Evolutionary conservation across 2,797 vertebrate species (phyloP).

Genomic region (Uromys caudimaculatus): DNA sequence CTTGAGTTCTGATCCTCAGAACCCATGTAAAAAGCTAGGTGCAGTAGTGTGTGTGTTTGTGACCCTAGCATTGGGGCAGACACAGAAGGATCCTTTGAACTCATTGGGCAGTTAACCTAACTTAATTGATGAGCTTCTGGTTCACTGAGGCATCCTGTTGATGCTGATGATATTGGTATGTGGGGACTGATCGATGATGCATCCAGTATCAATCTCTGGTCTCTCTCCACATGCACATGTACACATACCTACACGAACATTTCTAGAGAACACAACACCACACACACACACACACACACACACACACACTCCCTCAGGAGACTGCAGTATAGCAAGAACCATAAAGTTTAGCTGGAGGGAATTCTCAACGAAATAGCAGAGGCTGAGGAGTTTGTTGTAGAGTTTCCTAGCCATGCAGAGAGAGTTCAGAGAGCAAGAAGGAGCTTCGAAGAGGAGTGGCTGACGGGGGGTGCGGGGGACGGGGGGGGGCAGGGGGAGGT

Average conservation of each 20-base stretch:
- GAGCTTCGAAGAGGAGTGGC: too few species aligned
- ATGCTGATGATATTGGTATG: background rate
- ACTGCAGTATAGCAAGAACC: background rate
- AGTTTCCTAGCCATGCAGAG: background rate
- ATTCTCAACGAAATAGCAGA: background rate
- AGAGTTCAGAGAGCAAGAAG: background rate
- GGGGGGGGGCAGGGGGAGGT: too few species aligned
- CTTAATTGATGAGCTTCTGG: background rate
- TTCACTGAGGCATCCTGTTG: background rate
- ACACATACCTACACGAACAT: too few species aligned
- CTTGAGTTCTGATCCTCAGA: background rate
- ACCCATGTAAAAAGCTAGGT: background rate
- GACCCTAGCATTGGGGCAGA: background rate
- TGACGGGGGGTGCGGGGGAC: too few species aligned
- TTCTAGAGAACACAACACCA: background rate
- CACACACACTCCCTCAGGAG: background rate
- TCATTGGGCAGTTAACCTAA: background rate
- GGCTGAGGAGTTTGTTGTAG: background rate
- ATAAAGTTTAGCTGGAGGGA: background rate
- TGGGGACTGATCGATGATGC: background rate
- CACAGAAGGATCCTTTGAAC: background rate
- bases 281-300: background rate
- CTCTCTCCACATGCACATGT: background rate
- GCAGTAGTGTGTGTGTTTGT: background rate
- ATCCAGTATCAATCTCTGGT: background rate